A percentile compares a stretch with the other conserved stretches of the same genome.
phyloP scores from a whole-genome alignment of 2,113 vertebrate genomes.

The Microtus ochrogaster region DNA sequence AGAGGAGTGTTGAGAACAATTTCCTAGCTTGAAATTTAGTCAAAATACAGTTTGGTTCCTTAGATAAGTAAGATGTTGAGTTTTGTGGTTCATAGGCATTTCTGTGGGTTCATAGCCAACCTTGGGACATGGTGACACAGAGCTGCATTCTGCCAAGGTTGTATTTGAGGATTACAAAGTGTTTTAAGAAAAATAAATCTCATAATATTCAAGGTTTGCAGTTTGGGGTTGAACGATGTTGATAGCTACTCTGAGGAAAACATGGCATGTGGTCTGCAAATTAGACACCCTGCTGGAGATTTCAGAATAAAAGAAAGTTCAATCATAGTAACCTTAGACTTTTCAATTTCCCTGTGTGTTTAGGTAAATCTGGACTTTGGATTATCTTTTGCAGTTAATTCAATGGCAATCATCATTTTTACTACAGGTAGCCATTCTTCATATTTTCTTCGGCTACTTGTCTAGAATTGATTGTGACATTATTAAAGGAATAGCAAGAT shows the following conservation, averaged over 20 bases:
- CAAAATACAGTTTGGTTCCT: background rate
- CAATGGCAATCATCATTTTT: background rate
- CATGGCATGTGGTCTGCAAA: background rate
- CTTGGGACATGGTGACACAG: too few relatives aligned
- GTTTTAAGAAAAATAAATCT: background rate
- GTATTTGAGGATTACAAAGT: background rate
- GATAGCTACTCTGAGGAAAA: background rate
- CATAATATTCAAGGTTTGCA: background rate
- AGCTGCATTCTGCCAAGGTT: background rate
- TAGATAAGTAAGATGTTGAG: background rate
- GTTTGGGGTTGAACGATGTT: background rate
- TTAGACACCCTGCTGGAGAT: background rate
- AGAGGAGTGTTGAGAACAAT: background rate
- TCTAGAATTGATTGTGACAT: background rate
- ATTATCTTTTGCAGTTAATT: background rate
- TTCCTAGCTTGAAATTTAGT: background rate
- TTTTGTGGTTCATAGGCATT: background rate
- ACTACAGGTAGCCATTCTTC: background rate
- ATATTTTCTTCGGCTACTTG: background rate
- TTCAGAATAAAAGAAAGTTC: background rate
- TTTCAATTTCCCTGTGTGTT: background rate
- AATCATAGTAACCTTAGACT: background rate
- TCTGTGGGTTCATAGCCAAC: background rate
- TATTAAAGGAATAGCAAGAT: background rate
- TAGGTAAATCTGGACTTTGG: background rate